phyloP scores from a whole-genome alignment of 2,888 invertebrate species.

The Himalopsyche tibetana region DNA sequence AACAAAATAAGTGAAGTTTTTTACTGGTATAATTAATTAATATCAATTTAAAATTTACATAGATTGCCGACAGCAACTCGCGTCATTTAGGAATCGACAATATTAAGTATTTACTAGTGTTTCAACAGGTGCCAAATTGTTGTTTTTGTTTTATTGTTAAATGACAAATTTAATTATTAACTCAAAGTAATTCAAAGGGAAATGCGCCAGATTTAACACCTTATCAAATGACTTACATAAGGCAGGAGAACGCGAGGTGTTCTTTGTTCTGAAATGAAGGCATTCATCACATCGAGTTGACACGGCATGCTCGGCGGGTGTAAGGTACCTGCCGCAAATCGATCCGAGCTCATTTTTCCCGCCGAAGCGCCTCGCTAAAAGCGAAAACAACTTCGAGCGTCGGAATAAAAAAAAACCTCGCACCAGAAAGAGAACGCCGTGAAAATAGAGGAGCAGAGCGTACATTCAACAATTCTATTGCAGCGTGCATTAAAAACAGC shows the following conservation, averaged over 20 bases:
- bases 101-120: too few species aligned
- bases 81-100: too few species aligned
- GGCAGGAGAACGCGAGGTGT: not conserved
- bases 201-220: not conserved
- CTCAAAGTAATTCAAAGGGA: too few species aligned
- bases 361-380: conserved; percentile 36
- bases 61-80: too few species aligned
- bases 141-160: too few species aligned
- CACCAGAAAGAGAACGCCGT: not conserved
- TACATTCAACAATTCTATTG: conserved; percentile 41
- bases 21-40: too few species aligned
- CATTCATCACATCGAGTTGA: conserved; percentile 1
- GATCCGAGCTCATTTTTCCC: conserved; percentile 41
- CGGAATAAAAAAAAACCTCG: not conserved
- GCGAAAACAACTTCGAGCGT: conserved; percentile 34
- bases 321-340: not conserved
- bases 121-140: too few species aligned
- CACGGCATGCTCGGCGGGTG: not conserved
- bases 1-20: too few species aligned
- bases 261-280: conserved; percentile 35
- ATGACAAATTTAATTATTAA: too few species aligned
- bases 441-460: not conserved
- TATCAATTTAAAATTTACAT: too few species aligned
- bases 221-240: not conserved
- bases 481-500: conserved; percentile 32